Evolutionary conservation across 1,140 invertebrate genomes (phyloP), one percentile per base, ranked within the genome.

Genomic region (Globodera rostochiensis): DNA sequence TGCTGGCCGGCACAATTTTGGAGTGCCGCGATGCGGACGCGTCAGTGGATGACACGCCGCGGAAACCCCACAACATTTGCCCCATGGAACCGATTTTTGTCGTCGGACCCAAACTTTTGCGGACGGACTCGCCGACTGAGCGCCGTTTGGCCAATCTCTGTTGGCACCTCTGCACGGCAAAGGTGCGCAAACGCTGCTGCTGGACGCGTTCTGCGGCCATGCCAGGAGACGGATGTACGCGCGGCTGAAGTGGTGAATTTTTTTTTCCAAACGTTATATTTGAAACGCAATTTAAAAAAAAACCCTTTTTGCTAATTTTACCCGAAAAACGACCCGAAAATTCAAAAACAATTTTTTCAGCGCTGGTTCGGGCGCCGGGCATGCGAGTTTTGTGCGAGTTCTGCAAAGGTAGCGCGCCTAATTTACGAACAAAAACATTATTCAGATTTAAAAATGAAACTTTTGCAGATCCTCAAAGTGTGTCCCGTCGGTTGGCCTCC

Each of bases 201-300:
- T 87, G 53, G 80, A 87, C 73, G 86, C 86, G 25, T 87, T 87
- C 70, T 88, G 87, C 66, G 86, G 86, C 49, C 73, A 85, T 49
- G 46, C 85, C 45, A 79, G 80, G 21, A 64, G 85, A 70, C 73
- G 87, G 60, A 88, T 89, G 86, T 87, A 87, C 81, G 87, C 86
- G 9, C 78, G 86, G 57, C 66, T 87, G 5, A 86, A 88, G 64
- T 80, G 75, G 85, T 86, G 67, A n/a, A 87, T 82, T 81, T 71
- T n/a, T n/a, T 79, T 36, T 36, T 21, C 1, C 13, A 73, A 77
- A 83, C 74, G 60, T 73, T 9, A 7, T 0, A 82, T n/a, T 80
- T 82, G 4, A 76, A 36, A 36, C 2, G 36, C 2, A n/a, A n/a
- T n/a, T n/a, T n/a, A n/a, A n/a, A n/a, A 36, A 36, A 36, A 36